phyloP scores from a whole-genome alignment of 2,113 vertebrate species.

The Canis aureus region DNA sequence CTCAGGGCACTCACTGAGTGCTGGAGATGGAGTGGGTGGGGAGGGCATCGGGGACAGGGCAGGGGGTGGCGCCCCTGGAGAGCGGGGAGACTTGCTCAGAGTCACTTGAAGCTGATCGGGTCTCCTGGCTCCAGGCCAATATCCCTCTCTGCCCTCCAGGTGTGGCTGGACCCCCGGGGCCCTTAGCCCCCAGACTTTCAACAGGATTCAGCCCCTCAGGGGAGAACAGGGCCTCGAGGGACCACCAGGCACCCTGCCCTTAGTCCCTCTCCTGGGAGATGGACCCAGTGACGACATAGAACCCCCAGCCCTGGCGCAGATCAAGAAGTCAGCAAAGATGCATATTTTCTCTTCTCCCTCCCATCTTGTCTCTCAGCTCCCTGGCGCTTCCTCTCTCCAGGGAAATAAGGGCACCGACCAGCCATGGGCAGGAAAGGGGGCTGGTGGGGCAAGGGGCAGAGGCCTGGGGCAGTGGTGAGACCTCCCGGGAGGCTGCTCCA shows the following conservation, averaged over 20 bases:
- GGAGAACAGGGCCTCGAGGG: neutral
- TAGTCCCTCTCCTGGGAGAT: neutral
- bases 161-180: neutral
- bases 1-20: neutral
- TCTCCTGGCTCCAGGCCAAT: neutral
- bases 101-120: neutral
- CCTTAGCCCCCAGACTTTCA: neutral
- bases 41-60: neutral
- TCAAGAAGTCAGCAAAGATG: fast-evolving
- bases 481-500: neutral
- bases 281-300: fast-evolving
- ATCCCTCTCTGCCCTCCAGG: neutral
- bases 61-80: neutral
- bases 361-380: neutral
- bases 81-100: neutral
- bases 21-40: neutral
- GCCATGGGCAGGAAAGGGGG: neutral
- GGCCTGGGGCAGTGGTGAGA: neutral
- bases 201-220: neutral
- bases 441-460: too few relatives aligned
- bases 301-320: neutral
- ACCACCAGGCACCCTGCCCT: neutral
- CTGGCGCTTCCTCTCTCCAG: neutral
- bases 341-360: neutral
- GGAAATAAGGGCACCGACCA: neutral